Evolutionary conservation across 2,113 vertebrate genomes (phyloP).

Genomic region (Epinephelus fuscoguttatus): DNA sequence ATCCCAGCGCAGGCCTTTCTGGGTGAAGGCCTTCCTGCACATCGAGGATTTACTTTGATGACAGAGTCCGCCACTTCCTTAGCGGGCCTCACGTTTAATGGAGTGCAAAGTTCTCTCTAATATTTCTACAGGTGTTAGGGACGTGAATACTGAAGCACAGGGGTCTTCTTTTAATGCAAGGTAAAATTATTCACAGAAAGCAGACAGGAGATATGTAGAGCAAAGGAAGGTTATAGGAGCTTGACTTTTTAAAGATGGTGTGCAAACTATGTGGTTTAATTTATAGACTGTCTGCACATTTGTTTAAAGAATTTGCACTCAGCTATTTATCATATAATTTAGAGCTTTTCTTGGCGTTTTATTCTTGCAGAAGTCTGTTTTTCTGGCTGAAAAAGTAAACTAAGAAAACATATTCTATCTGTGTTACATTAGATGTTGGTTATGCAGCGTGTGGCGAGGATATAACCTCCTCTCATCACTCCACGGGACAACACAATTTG

Average conservation of each 20-base stretch:
- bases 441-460: not conserved
- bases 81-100: slow-evolving; percentile 65
- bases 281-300: slow-evolving; percentile 32
- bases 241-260: slow-evolving; percentile 1
- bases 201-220: not conserved
- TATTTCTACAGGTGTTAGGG: slow-evolving; percentile 73
- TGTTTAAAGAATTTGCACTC: slow-evolving; percentile 27
- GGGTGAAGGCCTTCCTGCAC: slow-evolving; percentile 53
- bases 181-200: slow-evolving; percentile 36
- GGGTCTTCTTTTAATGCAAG: slow-evolving; percentile 48
- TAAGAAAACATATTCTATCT: not conserved
- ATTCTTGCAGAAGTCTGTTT: not conserved
- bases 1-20: slow-evolving; percentile 52
- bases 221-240: slow-evolving; percentile 12
- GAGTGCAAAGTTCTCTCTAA: slow-evolving; percentile 73
- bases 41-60: slow-evolving; percentile 60
- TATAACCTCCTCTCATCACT: slow-evolving; percentile 28
- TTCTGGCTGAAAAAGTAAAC: slow-evolving; percentile 4
- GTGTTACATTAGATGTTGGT: not conserved
- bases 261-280: not conserved
- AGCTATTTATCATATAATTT: slow-evolving; percentile 31
- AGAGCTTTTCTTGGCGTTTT: not conserved
- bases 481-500: slow-evolving; percentile 28
- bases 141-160: slow-evolving; percentile 26
- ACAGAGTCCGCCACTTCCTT: slow-evolving; percentile 48